A percentile compares a stretch with the other conserved stretches of the same genome.
phyloP scores from a whole-genome alignment of 2,113 vertebrate species.

The Coracopsis vasa region DNA sequence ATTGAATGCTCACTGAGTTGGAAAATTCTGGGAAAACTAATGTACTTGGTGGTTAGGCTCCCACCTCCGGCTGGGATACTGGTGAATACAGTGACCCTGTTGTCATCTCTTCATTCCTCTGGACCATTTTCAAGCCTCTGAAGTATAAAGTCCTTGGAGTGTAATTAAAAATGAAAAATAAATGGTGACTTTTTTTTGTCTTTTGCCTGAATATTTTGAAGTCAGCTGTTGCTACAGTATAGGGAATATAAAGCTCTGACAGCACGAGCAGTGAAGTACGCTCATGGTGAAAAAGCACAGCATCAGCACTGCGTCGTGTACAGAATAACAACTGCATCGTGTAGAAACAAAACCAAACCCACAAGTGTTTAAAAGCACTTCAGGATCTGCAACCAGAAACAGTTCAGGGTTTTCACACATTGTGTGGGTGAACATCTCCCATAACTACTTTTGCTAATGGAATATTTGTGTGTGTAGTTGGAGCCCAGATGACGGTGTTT shows the following conservation, averaged over 20 bases:
- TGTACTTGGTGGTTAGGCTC: not conserved
- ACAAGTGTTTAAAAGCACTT: not conserved
- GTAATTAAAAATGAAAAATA: not conserved
- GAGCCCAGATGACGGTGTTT: not conserved
- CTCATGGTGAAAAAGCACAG: not conserved
- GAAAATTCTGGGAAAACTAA: not conserved
- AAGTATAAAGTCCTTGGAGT: not conserved
- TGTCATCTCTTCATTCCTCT: not conserved
- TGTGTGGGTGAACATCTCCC: not conserved
- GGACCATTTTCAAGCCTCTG: not conserved
- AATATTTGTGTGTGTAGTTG: not conserved
- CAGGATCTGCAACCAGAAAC: not conserved
- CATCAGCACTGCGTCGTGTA: not conserved
- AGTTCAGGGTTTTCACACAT: not conserved
- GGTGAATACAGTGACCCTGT: not conserved
- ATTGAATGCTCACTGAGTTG: not conserved
- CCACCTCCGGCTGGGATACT: not conserved
- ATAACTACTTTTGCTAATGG: not conserved
- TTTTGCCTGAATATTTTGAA: not conserved
- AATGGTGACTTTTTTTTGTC: not conserved
- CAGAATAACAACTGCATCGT: not conserved
- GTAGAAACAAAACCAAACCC: not conserved
- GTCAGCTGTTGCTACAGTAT: not conserved
- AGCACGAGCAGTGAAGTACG: not conserved
- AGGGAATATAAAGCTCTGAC: not conserved